These are phyloP conservation scores for Ichneumoninae sp. DNA, from an alignment of 2,888 invertebrate genomes.

Conservation along the genomic window DNA sequence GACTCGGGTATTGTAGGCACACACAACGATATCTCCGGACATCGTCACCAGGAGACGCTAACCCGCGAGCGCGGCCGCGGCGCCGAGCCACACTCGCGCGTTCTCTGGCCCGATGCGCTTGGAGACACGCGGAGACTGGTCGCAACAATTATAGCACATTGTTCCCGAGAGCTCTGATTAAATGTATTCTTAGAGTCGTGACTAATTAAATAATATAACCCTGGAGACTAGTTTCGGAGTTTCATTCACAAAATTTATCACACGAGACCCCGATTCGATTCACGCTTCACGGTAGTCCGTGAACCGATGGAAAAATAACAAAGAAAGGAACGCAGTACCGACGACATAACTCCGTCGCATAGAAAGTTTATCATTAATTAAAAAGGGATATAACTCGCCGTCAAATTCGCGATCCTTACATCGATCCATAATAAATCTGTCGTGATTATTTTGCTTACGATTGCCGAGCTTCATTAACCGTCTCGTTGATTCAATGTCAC, in stretches of 20 bases:
- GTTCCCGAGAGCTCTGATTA: background rate
- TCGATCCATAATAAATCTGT: background rate
- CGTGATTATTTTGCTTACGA: background rate
- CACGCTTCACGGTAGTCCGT: background rate
- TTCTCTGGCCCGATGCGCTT: background rate
- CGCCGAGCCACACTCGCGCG: constrained; percentile 13
- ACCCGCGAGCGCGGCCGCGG: constrained; percentile 15
- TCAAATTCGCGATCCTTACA: background rate
- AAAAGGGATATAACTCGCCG: background rate
- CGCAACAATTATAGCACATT: background rate
- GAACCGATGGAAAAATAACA: background rate
- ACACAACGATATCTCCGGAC: constrained; percentile 75
- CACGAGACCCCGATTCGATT: background rate
- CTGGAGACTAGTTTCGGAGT: background rate
- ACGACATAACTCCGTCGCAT: background rate
- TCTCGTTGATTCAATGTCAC: constrained; percentile 1
- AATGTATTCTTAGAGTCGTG: background rate
- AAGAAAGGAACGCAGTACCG: background rate
- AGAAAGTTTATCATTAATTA: background rate
- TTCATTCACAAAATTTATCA: background rate
- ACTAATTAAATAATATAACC: background rate
- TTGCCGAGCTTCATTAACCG: background rate
- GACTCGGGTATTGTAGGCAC: constrained; percentile 45
- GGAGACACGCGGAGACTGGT: background rate
- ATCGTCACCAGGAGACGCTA: constrained; percentile 74